phyloP scores from a whole-genome alignment of 2,888 invertebrate genomes.

The Pegoplata infirma region DNA sequence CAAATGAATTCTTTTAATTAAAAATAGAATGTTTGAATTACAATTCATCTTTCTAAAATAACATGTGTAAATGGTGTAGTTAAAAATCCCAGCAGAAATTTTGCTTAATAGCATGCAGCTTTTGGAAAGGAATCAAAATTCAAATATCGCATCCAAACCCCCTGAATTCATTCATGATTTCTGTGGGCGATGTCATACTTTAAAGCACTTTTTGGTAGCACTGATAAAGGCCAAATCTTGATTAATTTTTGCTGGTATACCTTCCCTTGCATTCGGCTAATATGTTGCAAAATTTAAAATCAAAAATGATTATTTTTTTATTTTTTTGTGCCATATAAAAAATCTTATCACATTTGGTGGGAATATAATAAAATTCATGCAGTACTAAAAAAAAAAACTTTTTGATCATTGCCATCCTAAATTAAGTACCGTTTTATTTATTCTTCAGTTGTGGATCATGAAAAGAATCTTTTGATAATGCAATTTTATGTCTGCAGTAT shows the following conservation, averaged over 20 bases:
- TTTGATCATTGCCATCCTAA: slow-evolving; percentile 16
- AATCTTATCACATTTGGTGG: slow-evolving; percentile 40
- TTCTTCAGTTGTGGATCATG: slow-evolving; percentile 31
- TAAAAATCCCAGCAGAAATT: no score
- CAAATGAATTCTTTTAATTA: no score
- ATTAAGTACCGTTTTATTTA: slow-evolving; percentile 9
- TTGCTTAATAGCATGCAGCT: no score
- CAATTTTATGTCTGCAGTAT: background rate
- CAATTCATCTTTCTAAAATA: no score
- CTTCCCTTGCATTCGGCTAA: slow-evolving; percentile 26
- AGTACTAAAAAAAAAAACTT: slow-evolving; percentile 8
- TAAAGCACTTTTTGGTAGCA: no score
- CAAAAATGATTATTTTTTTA: slow-evolving; percentile 8
- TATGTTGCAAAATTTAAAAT: background rate
- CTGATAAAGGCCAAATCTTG: no score
- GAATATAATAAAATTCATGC: slow-evolving; percentile 38
- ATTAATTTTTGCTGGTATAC: background rate
- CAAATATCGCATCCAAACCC: no score
- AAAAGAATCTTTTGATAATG: slow-evolving; percentile 14
- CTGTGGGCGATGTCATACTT: no score
- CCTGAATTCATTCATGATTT: no score
- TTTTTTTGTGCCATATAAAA: slow-evolving; percentile 3
- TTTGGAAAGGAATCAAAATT: no score
- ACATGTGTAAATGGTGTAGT: no score
- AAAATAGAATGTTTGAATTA: no score